Base-by-base conservation (phyloP, 2,113 vertebrate species). In the Myiagra hebetior region DNA sequence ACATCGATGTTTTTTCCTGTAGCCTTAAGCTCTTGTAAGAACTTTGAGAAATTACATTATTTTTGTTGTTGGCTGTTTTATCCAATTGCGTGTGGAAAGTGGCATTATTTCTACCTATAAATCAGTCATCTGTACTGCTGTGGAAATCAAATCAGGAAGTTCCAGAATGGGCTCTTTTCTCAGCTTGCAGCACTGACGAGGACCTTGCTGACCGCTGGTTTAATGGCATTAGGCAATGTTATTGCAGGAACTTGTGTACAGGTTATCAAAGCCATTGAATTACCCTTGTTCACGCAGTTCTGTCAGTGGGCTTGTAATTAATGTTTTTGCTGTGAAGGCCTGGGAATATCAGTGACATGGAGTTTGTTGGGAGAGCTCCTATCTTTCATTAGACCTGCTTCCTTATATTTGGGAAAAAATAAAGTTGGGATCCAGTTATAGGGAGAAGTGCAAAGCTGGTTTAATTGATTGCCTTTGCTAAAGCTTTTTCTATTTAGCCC, bases 71-170 rank as follows among this genome's bases (percentile, higher is more conserved):
- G 35, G n/a, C 16, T 22, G 3, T 62, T 67, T 64, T 56, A 42
- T 52, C 37, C 14, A 41, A 2, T 26, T 72, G 50, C 0, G 0
- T 7, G 23, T 79, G 14, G 52, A 33, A 86, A 37, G 11, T 47
- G 50, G 7, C 9, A 2, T 82, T 93, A 24, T 62, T 80, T 73
- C 12, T 55, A 7, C 15, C 47, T 86, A 19, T n/a, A 27, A 56
- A 41, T 85, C 35, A 18, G 37, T 77, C 15, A 11, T 17, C 27
- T 55, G 3, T 59, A 10, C 21, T 50, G 49, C n/a, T 83, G 0
- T 47, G 42, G 31, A 72, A 80, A 62, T 65, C 42, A 67, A 73
- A 78, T 75, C 5, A 23, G 68, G 68, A 63, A 50, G 49, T 65
- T 15, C 37, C 50, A n/a, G 72, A n/a, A 49, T 1, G 9, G 46